Evolutionary conservation across 2,888 invertebrate genomes (phyloP), one percentile per base, ranked within the genome.

Genomic region (Hirtodrosophila duncani): DNA sequence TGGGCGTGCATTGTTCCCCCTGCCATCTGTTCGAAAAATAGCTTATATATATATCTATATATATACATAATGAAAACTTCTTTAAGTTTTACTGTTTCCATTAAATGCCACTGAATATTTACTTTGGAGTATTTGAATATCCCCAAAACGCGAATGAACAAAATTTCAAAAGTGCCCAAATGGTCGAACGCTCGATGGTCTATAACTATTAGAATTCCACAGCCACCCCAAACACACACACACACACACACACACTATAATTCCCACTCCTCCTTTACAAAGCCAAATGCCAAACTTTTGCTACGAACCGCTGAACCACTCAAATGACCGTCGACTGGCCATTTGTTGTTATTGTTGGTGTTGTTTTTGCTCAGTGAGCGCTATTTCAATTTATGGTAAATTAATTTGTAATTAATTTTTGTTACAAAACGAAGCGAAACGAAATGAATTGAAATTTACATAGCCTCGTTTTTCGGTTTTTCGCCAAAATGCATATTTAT

Each of bases 351-450:
- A 11, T 17, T 14, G 24, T 13, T 4, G 24, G n/a, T 14, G 23
- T 14, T n/a, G 37, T 14, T 7, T 34, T 18, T 37, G 43, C 33
- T 27, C 23, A 21, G 21, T 42, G 45, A 30, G 33, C 33, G 43
- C 48, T 53, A 45, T 46, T 64, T 53, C 64, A 69, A 78, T 78
- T 78, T 74, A 78, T 78, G 81, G 79, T 81, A 79, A 81, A 79
- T 82, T 80, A 80, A 80, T 82, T 77, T 80, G 67, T 78, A 80
- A 80, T 82, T 82, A 82, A 78, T 80, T 80, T 82, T 65, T 63
- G 34, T 38, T 44, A 43, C 56, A 53, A 50, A 57, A 45, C 23
- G 21, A 17, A 37, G 24, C 34, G 39, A 24, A 44, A 37, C 23
- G 31, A 10, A 43, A 53, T 36, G 34, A 33, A 10, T 4, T 7